A percentile compares a stretch with the other conserved stretches of the same genome.
Evolutionary conservation across 2,797 vertebrate genomes (phyloP).

Genomic region (Heliangelus exortis): DNA sequence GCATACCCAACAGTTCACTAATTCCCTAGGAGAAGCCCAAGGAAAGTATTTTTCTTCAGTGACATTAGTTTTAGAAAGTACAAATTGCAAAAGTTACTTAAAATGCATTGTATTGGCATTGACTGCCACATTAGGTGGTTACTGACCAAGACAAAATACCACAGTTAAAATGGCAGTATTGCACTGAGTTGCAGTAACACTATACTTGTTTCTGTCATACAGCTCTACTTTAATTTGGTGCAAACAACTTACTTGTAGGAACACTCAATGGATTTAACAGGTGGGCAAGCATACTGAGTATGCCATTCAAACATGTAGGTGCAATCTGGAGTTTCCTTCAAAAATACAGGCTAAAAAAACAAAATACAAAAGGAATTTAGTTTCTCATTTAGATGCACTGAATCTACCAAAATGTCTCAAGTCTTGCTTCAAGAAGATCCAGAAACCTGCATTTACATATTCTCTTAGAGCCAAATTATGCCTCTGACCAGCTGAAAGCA

Average conservation of each 20-base stretch:
- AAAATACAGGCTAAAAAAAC: constrained; percentile 84
- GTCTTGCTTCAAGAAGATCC: background rate
- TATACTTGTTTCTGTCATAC: background rate
- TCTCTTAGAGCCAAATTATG: background rate
- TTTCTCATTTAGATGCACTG: background rate
- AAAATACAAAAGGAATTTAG: background rate
- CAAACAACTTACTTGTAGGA: constrained; percentile 87
- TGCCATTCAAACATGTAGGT: constrained; percentile 94
- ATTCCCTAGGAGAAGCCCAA: background rate
- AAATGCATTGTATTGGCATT: background rate
- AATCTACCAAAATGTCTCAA: background rate
- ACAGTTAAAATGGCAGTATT: background rate
- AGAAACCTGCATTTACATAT: background rate
- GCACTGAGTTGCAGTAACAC: background rate
- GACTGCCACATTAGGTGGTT: background rate
- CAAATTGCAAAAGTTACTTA: background rate
- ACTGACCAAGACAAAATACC: background rate
- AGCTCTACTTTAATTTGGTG: background rate
- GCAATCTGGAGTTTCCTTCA: constrained; percentile 92
- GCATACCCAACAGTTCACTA: background rate
- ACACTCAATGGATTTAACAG: constrained; percentile 87
- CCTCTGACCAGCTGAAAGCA: background rate
- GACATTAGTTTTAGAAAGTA: background rate
- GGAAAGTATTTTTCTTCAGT: background rate
- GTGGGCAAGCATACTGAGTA: constrained; percentile 88